These are phyloP conservation scores for Pygoscelis antarcticus DNA, from an alignment of 2,113 vertebrate species.

Conservation along the genomic window DNA sequence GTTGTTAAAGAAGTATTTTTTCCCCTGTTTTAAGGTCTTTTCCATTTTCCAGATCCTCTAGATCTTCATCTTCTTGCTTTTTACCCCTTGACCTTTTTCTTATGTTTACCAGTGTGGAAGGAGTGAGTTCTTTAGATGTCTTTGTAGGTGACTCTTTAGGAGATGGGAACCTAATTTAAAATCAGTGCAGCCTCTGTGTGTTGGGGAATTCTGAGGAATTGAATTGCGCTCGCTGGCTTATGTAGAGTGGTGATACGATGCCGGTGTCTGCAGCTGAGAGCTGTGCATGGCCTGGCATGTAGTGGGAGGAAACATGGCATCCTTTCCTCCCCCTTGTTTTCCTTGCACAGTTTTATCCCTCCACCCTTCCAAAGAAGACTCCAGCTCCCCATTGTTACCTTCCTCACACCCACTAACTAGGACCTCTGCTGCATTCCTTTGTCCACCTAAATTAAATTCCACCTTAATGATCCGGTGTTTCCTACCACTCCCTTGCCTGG, in stretches of 20 bases:
- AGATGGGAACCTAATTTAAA: neutral
- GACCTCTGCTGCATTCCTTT: slow-evolving; percentile 32
- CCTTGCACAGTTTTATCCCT: neutral
- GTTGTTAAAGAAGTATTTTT: neutral
- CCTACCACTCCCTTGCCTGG: slow-evolving; percentile 49
- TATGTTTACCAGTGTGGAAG: neutral
- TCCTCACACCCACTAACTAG: neutral
- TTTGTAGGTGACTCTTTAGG: neutral
- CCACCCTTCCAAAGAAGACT: neutral
- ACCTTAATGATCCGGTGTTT: neutral
- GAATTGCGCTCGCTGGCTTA: neutral
- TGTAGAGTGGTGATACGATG: neutral
- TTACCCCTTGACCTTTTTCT: neutral
- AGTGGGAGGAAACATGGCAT: neutral
- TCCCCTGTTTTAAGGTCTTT: neutral
- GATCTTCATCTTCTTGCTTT: neutral
- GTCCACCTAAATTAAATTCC: slow-evolving; percentile 51
- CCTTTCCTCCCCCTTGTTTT: neutral
- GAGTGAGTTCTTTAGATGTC: neutral
- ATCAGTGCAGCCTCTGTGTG: neutral
- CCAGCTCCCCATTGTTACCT: neutral
- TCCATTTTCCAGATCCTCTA: neutral
- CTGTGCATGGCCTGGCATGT: neutral
- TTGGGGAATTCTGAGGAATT: neutral
- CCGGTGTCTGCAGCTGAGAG: neutral